A percentile compares a stretch with the other conserved stretches of the same genome.
These are phyloP conservation scores for Lepeophtheirus nordmannii DNA, from an alignment of 2,888 invertebrate species.

Conservation along the genomic window DNA sequence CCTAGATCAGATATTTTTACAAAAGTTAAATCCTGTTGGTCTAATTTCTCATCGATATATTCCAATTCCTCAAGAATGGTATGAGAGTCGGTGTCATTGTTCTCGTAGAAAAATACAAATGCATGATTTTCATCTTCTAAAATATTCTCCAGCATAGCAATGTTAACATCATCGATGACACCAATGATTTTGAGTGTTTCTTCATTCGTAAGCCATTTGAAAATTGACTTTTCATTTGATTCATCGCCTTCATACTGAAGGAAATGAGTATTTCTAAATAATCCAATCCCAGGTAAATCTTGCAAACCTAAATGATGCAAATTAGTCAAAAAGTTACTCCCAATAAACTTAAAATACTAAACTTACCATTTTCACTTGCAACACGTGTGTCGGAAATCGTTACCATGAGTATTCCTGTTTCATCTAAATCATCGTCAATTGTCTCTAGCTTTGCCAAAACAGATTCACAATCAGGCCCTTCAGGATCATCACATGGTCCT, in stretches of 20 bases:
- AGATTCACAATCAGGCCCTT: constrained; percentile 69
- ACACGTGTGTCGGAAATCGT: constrained; percentile 80
- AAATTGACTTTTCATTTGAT: constrained; percentile 74
- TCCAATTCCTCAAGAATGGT: constrained; percentile 21
- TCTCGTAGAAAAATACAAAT: constrained; percentile 24
- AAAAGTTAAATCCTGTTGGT: constrained; percentile 19
- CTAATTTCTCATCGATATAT: constrained; percentile 23
- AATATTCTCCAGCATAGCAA: constrained; percentile 21
- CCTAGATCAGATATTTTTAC: constrained; percentile 22
- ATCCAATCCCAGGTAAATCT: constrained; percentile 8
- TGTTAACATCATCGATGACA: constrained; percentile 59
- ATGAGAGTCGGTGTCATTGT: constrained; percentile 15
- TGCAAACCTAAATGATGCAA: neutral
- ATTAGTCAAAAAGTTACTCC: neutral
- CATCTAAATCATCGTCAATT: constrained; percentile 77
- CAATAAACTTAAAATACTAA: neutral
- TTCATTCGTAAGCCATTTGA: constrained; percentile 80
- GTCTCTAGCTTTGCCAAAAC: constrained; percentile 66
- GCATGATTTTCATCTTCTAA: constrained; percentile 16
- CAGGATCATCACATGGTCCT: constrained; percentile 34
- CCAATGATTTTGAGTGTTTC: constrained; percentile 52
- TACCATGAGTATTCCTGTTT: constrained; percentile 75
- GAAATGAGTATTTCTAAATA: constrained; percentile 17
- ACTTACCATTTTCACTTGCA: constrained; percentile 62
- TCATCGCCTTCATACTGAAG: constrained; percentile 48